phyloP scores from a whole-genome alignment of 2,888 invertebrate genomes.

The Drosophila limbata region DNA sequence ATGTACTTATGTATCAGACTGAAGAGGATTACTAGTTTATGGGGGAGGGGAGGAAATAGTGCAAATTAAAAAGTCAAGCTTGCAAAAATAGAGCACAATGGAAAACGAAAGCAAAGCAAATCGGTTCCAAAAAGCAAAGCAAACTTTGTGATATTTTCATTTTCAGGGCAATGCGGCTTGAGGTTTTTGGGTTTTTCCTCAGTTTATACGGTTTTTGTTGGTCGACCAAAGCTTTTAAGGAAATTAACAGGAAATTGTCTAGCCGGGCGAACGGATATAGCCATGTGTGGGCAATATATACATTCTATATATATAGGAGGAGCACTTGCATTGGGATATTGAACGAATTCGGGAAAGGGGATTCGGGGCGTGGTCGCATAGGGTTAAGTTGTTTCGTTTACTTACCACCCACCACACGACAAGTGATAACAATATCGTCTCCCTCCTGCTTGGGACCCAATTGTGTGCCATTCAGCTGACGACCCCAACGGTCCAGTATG shows the following conservation, averaged over 20 bases:
- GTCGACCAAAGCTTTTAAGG: conserved; percentile 78
- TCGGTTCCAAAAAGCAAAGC: conserved; percentile 40
- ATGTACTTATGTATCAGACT: conserved; percentile 24
- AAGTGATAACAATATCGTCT: conserved; percentile 93
- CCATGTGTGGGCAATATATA: conserved; percentile 46
- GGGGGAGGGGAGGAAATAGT: conserved; percentile 37
- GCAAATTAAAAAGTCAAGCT: conserved; percentile 81
- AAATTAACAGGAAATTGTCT: conserved; percentile 83
- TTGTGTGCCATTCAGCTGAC: conserved; percentile 91
- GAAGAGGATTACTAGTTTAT: background rate
- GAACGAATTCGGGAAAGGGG: background rate
- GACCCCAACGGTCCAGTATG: conserved; percentile 93
- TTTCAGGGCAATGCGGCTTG: conserved; percentile 60
- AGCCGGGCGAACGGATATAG: conserved; percentile 73
- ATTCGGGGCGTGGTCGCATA: conserved; percentile 26
- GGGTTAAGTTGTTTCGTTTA: conserved; percentile 62
- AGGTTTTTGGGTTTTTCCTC: conserved; percentile 33
- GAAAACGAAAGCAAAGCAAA: conserved; percentile 45
- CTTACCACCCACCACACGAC: conserved; percentile 94
- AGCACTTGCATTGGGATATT: background rate
- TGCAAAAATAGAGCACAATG: conserved; percentile 31
- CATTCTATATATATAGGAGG: conserved; percentile 5
- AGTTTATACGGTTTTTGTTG: conserved; percentile 18
- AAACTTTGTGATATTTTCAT: conserved; percentile 81
- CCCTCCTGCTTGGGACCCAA: conserved; percentile 95